phyloP scores from a whole-genome alignment of 2,888 invertebrate genomes.

The Lasiommata megera region DNA sequence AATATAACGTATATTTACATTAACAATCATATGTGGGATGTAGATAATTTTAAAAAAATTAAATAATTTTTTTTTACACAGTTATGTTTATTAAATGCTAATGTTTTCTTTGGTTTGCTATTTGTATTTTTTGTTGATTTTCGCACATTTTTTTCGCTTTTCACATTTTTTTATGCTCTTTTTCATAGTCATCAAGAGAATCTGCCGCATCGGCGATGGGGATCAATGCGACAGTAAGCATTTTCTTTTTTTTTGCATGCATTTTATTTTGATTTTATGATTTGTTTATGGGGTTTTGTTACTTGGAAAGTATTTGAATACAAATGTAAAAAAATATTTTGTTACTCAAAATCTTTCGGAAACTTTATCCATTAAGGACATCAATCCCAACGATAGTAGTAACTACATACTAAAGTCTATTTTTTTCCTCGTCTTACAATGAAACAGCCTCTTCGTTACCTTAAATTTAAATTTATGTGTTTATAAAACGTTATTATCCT shows the following conservation, averaged over 20 bases:
- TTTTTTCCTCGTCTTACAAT: too few relatives aligned
- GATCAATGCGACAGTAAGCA: conserved; percentile 81
- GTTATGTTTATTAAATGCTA: conserved; percentile 13
- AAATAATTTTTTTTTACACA: background rate
- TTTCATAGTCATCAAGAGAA: conserved; percentile 78
- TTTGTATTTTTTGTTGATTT: conserved; percentile 24
- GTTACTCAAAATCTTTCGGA: too few relatives aligned
- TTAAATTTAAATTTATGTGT: too few relatives aligned
- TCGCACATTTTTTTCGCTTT: conserved; percentile 44
- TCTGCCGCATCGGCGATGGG: conserved; percentile 77
- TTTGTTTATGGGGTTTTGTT: background rate
- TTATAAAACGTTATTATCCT: too few relatives aligned
- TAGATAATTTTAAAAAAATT: background rate
- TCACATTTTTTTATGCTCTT: conserved; percentile 51
- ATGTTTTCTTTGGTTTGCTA: conserved; percentile 23
- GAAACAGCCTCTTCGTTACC: too few relatives aligned
- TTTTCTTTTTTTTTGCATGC: conserved; percentile 38
- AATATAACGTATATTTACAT: too few relatives aligned
- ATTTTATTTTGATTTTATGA: background rate
- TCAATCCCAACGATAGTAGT: too few relatives aligned
- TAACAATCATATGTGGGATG: too few relatives aligned
- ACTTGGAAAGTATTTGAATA: too few relatives aligned
- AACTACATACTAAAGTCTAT: too few relatives aligned
- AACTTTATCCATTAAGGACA: too few relatives aligned
- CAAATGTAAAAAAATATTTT: too few relatives aligned